phyloP scores from a whole-genome alignment of 37 sponge, comb jelly and placozoan genomes.

The Crambe crambe region DNA sequence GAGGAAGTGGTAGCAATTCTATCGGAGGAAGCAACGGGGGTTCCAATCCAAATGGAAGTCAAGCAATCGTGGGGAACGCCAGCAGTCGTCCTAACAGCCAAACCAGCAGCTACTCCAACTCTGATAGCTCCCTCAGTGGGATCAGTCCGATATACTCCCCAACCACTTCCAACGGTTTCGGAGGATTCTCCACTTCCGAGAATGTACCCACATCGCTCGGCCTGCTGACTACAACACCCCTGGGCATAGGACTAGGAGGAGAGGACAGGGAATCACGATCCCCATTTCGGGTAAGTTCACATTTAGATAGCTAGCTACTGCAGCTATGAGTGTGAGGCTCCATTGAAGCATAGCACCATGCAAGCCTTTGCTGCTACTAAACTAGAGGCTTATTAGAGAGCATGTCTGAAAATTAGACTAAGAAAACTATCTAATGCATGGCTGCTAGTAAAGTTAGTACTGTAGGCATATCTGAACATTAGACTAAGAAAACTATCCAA shows the following conservation, averaged over 20 bases:
- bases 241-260: not conserved
- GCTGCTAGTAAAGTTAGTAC: too few relatives aligned
- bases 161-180: slow-evolving; percentile 15
- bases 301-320: not conserved
- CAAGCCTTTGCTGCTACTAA: too few relatives aligned
- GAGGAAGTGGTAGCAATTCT: not conserved
- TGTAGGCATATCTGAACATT: too few relatives aligned
- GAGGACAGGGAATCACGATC: slow-evolving; percentile 11
- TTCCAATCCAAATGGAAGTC: not conserved
- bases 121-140: slow-evolving; percentile 23
- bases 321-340: too few relatives aligned
- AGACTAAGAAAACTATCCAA: too few relatives aligned
- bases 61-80: not conserved
- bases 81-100: slow-evolving; percentile 54
- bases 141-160: slow-evolving; percentile 71
- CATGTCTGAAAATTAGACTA: too few relatives aligned
- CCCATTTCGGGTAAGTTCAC: slow-evolving; percentile 20
- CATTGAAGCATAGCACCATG: too few relatives aligned
- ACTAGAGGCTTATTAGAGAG: too few relatives aligned
- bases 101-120: slow-evolving; percentile 39
- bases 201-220: not conserved
- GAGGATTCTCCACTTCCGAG: not conserved
- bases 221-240: slow-evolving; percentile 1
- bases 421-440: too few relatives aligned
- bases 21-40: not conserved